Evolutionary conservation across 37 sponge, comb jelly and placozoan species (phyloP), one percentile per base, ranked within the genome.

Genomic region (Chondrosia reniformis): DNA sequence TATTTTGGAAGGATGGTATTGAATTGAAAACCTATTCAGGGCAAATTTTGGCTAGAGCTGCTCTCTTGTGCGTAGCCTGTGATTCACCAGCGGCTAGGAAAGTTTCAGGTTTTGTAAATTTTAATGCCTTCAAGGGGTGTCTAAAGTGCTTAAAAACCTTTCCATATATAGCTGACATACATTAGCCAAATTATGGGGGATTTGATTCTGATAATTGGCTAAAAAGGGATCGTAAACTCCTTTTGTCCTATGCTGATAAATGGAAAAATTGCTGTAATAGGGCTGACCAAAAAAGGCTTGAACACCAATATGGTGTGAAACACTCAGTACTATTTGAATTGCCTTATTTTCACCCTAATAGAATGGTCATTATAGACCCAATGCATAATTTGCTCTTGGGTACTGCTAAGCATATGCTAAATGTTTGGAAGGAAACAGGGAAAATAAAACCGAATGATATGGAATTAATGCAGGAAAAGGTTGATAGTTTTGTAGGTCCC

Each of bases 1-100:
- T 36, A 17, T 75, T 83, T 40, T 83, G 80, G 76, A 33, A 64
- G 22, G n/a, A n/a, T n/a, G 88, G 84, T 17, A 52, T 76, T 15
- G 44, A 76, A 36, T 45, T 86, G 54, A 65, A 63, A 39, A 61
- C 77, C 67, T 57, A 43, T 44, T 24, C 56, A 28, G 34, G 8
- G 17, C 30, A 22, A 9, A 34, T 43, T 22, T 41, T 34, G 34
- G 62, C 81, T 39, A 25, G 43, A 28, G 71, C 72, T 69, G 79
- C 74, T 19, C 61, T 86, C 10, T 32, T 86, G 22, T 81, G 82
- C 40, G 19, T 31, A 0, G 13, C 78, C 13, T 86, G 87, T 81
- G 87, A 86, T 41, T 24, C 75, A 2, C 87, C 87, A 41, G 87
- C 82, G 32, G 87, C 78, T 57, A 64, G 87, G 45, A 86, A 86